phyloP scores from a whole-genome alignment of 2,113 vertebrate species.

The Muntiacus reevesi region DNA sequence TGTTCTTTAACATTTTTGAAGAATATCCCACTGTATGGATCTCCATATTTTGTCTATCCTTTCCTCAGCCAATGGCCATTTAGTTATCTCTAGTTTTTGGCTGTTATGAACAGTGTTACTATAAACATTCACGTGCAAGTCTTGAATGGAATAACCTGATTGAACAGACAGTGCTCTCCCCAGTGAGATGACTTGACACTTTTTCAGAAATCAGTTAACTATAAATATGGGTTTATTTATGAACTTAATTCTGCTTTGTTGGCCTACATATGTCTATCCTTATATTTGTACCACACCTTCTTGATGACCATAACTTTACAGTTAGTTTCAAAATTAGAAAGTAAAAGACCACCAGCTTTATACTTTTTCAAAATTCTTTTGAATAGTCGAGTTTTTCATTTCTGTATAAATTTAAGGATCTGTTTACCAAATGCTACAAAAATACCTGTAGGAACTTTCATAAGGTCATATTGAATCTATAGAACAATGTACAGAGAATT shows the following conservation, averaged over 20 bases:
- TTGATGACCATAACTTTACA: not conserved
- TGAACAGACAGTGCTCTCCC: not conserved
- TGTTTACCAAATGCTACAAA: not conserved
- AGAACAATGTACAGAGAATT: not conserved
- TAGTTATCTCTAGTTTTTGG: not conserved
- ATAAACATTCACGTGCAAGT: not conserved
- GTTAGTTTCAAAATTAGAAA: slow-evolving; percentile 1
- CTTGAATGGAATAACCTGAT: not conserved
- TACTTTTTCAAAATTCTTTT: not conserved
- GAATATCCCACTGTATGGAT: not conserved
- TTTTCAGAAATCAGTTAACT: not conserved
- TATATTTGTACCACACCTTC: not conserved
- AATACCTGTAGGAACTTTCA: not conserved
- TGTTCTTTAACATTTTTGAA: not conserved
- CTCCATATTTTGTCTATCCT: not conserved
- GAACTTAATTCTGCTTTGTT: not conserved
- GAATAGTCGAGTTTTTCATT: not conserved
- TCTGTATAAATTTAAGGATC: not conserved
- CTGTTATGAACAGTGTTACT: not conserved
- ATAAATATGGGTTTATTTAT: not conserved
- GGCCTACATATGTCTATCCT: not conserved
- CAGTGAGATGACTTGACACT: not conserved
- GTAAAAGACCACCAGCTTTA: not conserved
- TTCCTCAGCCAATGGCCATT: not conserved
- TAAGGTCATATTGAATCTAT: not conserved